A percentile compares a stretch with the other conserved stretches of the same genome.
phyloP scores from a whole-genome alignment of 1,140 invertebrate genomes.

The Ceratoteleas bidentatus region DNA sequence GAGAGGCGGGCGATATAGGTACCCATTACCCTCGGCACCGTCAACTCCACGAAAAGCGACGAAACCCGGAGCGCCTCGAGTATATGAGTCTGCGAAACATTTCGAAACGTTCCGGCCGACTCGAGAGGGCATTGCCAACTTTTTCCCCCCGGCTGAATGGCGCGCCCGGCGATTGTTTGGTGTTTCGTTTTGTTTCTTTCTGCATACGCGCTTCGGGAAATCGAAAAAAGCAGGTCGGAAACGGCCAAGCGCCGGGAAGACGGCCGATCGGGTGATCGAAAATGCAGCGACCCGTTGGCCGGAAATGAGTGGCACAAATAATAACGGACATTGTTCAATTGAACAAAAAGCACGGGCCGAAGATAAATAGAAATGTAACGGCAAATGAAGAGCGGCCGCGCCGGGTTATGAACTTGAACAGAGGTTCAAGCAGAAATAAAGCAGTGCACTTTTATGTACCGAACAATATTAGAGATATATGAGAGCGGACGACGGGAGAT shows the following conservation, averaged over 20 bases:
- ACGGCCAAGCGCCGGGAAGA: background rate
- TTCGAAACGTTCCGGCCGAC: slow-evolving; percentile 37
- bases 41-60: slow-evolving; percentile 64
- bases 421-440: slow-evolving; percentile 59
- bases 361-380: slow-evolving; percentile 61
- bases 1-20: slow-evolving; percentile 52
- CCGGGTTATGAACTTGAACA: slow-evolving; percentile 57
- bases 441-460: slow-evolving; percentile 64
- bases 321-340: slow-evolving; percentile 45
- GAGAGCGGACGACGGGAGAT: slow-evolving; percentile 61
- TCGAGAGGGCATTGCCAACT: slow-evolving; percentile 10
- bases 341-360: slow-evolving; percentile 38
- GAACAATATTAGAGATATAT: slow-evolving; percentile 67
- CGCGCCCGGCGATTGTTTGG: background rate
- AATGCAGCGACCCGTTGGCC: slow-evolving; percentile 28
- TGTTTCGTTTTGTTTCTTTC: slow-evolving; percentile 5
- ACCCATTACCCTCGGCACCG: slow-evolving; percentile 54
- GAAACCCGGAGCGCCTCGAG: slow-evolving; percentile 42
- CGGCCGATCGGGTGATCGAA: slow-evolving; percentile 12
- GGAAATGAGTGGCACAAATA: slow-evolving; percentile 40
- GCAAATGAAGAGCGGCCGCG: slow-evolving; percentile 50
- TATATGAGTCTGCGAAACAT: slow-evolving; percentile 52
- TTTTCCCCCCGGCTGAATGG: background rate
- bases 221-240: background rate
- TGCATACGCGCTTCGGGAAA: no score